A percentile compares a stretch with the other conserved stretches of the same genome.
These are phyloP conservation scores for Thermophis baileyi DNA, from an alignment of 2,113 vertebrate species.

Conservation along the genomic window DNA sequence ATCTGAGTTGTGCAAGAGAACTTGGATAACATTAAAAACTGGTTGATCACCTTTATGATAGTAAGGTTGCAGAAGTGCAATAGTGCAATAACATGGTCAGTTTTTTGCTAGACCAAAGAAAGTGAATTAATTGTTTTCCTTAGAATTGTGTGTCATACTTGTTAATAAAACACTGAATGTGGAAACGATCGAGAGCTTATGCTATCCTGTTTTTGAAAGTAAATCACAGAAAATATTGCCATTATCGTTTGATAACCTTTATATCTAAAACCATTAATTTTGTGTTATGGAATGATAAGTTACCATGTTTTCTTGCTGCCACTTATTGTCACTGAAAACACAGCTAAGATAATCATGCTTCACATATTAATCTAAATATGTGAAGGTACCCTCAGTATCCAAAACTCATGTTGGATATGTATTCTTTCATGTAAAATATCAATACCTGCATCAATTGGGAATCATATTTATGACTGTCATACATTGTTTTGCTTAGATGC, in stretches of 20 bases:
- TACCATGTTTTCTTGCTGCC: background rate
- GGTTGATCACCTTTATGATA: constrained; percentile 18
- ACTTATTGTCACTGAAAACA: background rate
- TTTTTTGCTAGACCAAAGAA: rapidly evolving
- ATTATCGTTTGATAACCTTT: background rate
- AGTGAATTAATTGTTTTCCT: constrained; percentile 11
- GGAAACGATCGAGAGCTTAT: background rate
- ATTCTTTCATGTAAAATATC: background rate
- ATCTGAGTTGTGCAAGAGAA: constrained; percentile 37
- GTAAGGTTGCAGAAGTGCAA: background rate
- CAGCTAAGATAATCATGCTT: background rate
- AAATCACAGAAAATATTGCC: background rate
- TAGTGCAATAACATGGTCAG: background rate
- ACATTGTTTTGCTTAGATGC: constrained; percentile 5
- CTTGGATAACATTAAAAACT: background rate
- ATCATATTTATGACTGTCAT: background rate
- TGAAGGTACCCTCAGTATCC: constrained; percentile 8
- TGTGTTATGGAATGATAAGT: background rate
- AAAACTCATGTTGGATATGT: background rate
- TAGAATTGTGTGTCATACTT: constrained; percentile 53
- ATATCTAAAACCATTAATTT: background rate
- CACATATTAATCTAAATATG: background rate
- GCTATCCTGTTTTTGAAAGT: background rate
- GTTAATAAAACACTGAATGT: background rate
- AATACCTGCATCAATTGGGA: background rate